phyloP scores from a whole-genome alignment of 2,797 vertebrate species.

The Agapornis canus region DNA sequence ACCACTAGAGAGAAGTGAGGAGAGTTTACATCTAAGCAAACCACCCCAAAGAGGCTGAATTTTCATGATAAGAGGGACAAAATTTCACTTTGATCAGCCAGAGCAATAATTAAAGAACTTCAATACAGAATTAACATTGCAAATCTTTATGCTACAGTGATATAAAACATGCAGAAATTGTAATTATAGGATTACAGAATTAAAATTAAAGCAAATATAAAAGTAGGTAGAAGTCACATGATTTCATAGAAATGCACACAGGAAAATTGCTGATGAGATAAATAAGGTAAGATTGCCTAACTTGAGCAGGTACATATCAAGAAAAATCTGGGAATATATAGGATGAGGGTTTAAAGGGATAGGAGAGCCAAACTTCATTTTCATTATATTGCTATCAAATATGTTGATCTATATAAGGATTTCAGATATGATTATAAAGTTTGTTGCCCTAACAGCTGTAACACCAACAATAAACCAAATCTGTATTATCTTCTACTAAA shows the following conservation, averaged over 20 bases:
- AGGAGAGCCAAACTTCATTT: background rate
- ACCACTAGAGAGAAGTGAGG: background rate
- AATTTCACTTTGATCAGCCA: background rate
- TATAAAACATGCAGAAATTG: background rate
- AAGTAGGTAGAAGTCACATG: background rate
- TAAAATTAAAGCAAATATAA: background rate
- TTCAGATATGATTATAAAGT: background rate
- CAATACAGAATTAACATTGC: background rate
- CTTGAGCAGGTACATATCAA: background rate
- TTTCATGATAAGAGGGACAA: background rate
- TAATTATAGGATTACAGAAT: conserved; percentile 3
- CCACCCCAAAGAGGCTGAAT: background rate
- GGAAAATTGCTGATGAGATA: background rate
- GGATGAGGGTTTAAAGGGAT: background rate
- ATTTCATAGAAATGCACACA: background rate
- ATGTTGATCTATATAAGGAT: background rate
- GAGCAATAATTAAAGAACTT: background rate
- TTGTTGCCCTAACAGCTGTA: background rate
- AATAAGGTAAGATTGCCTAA: background rate
- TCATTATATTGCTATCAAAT: background rate
- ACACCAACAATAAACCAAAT: background rate
- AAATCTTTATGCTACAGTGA: background rate
- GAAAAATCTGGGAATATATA: background rate
- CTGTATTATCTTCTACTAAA: background rate
- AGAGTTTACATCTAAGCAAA: background rate